phyloP scores from a whole-genome alignment of 2,888 invertebrate species.

The Chloroclysta siterata region DNA sequence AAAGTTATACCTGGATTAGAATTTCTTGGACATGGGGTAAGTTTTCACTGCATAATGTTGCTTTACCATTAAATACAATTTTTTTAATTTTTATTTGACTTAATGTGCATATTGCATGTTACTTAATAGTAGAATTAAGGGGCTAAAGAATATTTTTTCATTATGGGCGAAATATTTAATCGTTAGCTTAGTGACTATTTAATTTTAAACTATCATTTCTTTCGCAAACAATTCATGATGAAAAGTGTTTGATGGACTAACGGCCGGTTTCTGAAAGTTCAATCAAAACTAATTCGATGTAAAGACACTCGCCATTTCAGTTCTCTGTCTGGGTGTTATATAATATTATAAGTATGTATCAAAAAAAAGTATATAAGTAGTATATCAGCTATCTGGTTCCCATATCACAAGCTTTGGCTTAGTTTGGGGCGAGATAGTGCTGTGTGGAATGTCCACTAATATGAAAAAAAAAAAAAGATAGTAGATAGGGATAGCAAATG shows the following conservation, averaged over 20 bases:
- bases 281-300: too few relatives aligned
- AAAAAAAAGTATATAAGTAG: too few relatives aligned
- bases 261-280: too few relatives aligned
- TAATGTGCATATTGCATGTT: background rate
- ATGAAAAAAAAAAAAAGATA: too few relatives aligned
- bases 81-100: background rate
- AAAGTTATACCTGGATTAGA: slow-evolving; percentile 96
- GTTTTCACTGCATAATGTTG: slow-evolving; percentile 3
- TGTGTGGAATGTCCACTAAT: too few relatives aligned
- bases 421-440: too few relatives aligned
- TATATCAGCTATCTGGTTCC: too few relatives aligned
- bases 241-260: background rate
- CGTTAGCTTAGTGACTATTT: background rate
- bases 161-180: background rate
- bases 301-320: too few relatives aligned
- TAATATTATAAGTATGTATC: too few relatives aligned
- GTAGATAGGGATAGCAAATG: too few relatives aligned
- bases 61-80: background rate
- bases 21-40: slow-evolving; percentile 94
- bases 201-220: background rate
- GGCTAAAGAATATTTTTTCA: background rate
- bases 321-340: too few relatives aligned
- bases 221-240: background rate
- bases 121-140: background rate
- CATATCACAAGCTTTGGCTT: too few relatives aligned